These are phyloP conservation scores for Synergus umbraculus DNA, from an alignment of 2,888 invertebrate genomes.

Conservation along the genomic window DNA sequence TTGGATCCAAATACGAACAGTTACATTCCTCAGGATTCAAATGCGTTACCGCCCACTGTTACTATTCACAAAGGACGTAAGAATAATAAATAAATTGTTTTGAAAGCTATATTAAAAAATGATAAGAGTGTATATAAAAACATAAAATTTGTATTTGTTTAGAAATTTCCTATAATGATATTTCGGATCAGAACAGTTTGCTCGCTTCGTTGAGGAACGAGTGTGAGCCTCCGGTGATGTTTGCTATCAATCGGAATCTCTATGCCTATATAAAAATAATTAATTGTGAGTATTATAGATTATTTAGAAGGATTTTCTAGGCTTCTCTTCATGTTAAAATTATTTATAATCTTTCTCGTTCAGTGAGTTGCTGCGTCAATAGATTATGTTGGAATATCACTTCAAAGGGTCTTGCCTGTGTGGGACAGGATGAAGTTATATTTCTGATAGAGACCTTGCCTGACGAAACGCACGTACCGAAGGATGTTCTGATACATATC, in stretches of 20 bases:
- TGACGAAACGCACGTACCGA: slow-evolving; percentile 82
- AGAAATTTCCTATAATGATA: slow-evolving; percentile 80
- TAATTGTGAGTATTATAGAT: slow-evolving; percentile 81
- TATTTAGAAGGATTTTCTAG: not conserved
- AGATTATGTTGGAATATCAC: slow-evolving; percentile 87
- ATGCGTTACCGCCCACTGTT: slow-evolving; percentile 80
- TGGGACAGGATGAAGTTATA: slow-evolving; percentile 90
- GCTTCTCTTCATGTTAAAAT: not conserved
- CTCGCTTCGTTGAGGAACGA: slow-evolving; percentile 81
- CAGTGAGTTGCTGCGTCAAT: slow-evolving; percentile 88
- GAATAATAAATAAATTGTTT: slow-evolving; percentile 51
- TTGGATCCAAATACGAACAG: slow-evolving; percentile 79
- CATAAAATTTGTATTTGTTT: slow-evolving; percentile 60
- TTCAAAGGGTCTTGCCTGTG: slow-evolving; percentile 86
- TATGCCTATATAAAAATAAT: slow-evolving; percentile 86
- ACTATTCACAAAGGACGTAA: slow-evolving; percentile 79
- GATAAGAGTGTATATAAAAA: not conserved
- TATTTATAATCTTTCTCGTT: slow-evolving; percentile 56
- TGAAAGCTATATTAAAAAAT: not conserved
- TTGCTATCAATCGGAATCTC: slow-evolving; percentile 87
- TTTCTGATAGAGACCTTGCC: slow-evolving; percentile 85
- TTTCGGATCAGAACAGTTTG: slow-evolving; percentile 79
- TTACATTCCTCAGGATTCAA: slow-evolving; percentile 80
- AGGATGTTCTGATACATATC: slow-evolving; percentile 87
- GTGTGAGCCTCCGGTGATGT: slow-evolving; percentile 81